Conservation (phyloP, 1,140 invertebrate species). For the Mya arenaria region DNA sequence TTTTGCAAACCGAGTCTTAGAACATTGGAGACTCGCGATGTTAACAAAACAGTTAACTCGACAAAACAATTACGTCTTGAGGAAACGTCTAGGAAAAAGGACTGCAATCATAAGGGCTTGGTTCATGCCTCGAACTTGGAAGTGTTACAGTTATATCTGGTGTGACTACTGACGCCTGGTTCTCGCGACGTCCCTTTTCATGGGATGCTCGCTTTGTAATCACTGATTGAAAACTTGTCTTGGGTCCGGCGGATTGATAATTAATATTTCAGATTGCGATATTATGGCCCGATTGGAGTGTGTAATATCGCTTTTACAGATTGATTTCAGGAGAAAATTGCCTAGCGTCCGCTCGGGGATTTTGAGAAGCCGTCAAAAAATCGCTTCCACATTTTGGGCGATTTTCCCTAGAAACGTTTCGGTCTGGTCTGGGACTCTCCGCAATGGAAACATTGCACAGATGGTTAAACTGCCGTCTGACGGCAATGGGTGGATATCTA, state of each 20-base stretch:
- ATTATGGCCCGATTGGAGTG: conserved; percentile 59
- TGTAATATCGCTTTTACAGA: conserved; percentile 61
- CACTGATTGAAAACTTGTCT: conserved; percentile 48
- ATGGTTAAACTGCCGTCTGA: conserved; percentile 53
- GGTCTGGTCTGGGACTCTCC: background rate
- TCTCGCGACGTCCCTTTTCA: too few relatives aligned
- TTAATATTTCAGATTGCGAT: conserved; percentile 61
- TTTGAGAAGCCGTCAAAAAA: conserved; percentile 22
- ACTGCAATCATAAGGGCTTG: too few relatives aligned
- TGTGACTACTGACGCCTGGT: too few relatives aligned
- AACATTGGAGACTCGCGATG: too few relatives aligned
- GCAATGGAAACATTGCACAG: conserved; percentile 39
- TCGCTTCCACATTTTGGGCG: background rate
- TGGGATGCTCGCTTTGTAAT: conserved; percentile 35
- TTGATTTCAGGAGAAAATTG: conserved; percentile 55
- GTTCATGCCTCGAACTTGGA: too few relatives aligned
- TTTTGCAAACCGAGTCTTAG: too few relatives aligned
- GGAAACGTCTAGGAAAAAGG: too few relatives aligned
- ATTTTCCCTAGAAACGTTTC: background rate
- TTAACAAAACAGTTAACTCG: too few relatives aligned
- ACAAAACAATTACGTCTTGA: too few relatives aligned
- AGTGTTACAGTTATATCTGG: too few relatives aligned
- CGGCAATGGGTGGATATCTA: conserved; percentile 39
- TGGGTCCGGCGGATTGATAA: conserved; percentile 49
- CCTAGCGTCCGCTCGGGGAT: conserved; percentile 33